Conservation (phyloP, 2,113 vertebrate species). For the Globicephala melas region DNA sequence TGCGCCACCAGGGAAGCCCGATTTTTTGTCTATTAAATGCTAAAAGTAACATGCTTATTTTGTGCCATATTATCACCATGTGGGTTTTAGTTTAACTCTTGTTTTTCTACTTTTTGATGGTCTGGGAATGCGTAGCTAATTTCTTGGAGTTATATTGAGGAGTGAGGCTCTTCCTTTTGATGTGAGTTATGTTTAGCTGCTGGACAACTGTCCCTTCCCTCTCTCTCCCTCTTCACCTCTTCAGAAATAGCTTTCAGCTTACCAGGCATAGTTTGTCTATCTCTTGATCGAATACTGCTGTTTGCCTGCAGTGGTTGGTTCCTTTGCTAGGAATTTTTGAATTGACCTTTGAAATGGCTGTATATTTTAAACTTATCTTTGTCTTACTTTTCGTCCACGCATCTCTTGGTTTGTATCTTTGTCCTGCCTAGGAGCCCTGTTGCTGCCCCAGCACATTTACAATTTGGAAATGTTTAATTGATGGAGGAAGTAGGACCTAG, state of each 20-base stretch:
- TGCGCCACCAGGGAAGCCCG: no score
- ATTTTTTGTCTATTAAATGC: neutral
- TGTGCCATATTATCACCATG: neutral
- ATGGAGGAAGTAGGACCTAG: neutral
- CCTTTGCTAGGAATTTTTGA: neutral
- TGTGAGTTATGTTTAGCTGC: neutral
- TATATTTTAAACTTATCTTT: neutral
- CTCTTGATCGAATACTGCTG: neutral
- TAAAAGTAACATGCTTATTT: neutral
- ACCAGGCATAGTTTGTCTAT: neutral
- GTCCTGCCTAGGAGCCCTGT: neutral
- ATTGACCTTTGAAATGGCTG: neutral
- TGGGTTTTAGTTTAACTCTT: conserved; percentile 1
- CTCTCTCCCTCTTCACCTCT: neutral
- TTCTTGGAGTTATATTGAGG: neutral
- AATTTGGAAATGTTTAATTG: neutral
- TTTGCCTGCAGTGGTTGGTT: neutral
- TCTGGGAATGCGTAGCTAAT: neutral
- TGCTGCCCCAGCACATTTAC: neutral
- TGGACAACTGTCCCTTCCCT: neutral
- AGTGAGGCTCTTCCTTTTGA: neutral
- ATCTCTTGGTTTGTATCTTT: neutral
- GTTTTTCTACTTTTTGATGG: neutral
- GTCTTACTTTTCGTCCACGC: neutral
- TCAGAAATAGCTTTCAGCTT: neutral